Evolutionary conservation across 2,888 invertebrate genomes (phyloP).

Genomic region (Catocala nupta): DNA sequence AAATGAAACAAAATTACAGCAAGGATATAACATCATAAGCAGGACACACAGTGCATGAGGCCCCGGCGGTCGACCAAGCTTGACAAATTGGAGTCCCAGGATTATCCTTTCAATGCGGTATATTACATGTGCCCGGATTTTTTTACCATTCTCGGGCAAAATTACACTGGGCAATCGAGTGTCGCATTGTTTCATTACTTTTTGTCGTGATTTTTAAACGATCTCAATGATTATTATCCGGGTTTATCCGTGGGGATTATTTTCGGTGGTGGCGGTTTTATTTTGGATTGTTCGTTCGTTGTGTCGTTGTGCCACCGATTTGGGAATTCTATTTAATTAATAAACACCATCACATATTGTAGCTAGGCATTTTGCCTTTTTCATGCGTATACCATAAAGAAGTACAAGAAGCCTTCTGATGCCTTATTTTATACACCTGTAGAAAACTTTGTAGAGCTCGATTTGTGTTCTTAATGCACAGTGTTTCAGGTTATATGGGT

Average conservation of each 20-base stretch:
- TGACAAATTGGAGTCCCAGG: constrained; percentile 75
- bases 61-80: constrained; percentile 56
- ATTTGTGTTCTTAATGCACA: too few species aligned
- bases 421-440: too few species aligned
- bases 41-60: constrained; percentile 44
- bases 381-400: too few species aligned
- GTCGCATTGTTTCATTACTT: constrained; percentile 40
- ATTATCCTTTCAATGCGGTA: constrained; percentile 67
- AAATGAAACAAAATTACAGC: constrained; percentile 45
- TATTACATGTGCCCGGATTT: constrained; percentile 54
- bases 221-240: constrained; percentile 27
- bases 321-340: not conserved
- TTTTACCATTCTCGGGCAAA: constrained; percentile 28
- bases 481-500: too few species aligned
- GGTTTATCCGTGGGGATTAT: constrained; percentile 36
- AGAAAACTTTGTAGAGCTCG: too few species aligned
- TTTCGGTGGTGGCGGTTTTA: constrained; percentile 32
- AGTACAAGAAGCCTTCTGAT: too few species aligned
- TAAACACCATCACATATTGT: too few species aligned
- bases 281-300: constrained; percentile 34
- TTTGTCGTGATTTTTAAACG: constrained; percentile 46
- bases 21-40: constrained; percentile 42
- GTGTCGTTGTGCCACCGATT: constrained; percentile 15
- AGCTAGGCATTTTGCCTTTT: too few species aligned
- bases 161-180: constrained; percentile 47